These are phyloP conservation scores for Corticium candelabrum DNA, from an alignment of 37 sponge, comb jelly and placozoan species.

Conservation along the genomic window DNA sequence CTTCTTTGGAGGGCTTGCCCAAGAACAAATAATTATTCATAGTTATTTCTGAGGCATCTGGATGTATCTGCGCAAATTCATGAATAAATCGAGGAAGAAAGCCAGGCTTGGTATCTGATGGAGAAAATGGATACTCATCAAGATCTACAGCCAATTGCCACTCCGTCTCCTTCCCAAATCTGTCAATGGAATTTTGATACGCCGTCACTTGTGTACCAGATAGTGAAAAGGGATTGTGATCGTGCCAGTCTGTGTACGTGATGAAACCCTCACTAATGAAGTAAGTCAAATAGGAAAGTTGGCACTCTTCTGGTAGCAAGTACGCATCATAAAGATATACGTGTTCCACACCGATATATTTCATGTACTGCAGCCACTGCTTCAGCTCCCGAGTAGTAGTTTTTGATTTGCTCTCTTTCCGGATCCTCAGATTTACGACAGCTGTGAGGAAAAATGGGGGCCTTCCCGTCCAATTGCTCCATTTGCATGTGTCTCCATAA, in stretches of 20 bases:
- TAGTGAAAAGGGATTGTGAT: constrained; percentile 36
- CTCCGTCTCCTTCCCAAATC: constrained; percentile 20
- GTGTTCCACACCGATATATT: constrained; percentile 66
- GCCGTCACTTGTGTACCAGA: constrained; percentile 43
- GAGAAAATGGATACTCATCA: constrained; percentile 69
- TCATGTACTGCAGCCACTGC: constrained; percentile 55
- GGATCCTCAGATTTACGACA: constrained; percentile 46
- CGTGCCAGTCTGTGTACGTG: constrained; percentile 58
- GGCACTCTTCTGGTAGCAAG: constrained; percentile 27
- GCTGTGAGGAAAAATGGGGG: constrained; percentile 44
- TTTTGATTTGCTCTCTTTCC: constrained; percentile 30
- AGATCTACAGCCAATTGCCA: constrained; percentile 72
- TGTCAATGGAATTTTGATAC: constrained; percentile 51
- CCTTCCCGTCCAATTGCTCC: no score
- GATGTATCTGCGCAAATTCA: constrained; percentile 11
- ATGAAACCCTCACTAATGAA: constrained; percentile 29
- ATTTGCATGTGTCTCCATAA: no score
- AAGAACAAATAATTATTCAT: constrained; percentile 59
- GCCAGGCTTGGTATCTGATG: constrained; percentile 36
- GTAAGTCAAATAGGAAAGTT: constrained; percentile 2
- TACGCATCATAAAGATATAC: constrained; percentile 68
- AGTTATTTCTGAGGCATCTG: constrained; percentile 29
- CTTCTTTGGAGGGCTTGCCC: constrained; percentile 10
- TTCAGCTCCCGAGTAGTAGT: constrained; percentile 41
- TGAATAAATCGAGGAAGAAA: constrained; percentile 40